These are phyloP conservation scores for Ataeniobius toweri DNA, from an alignment of 2,797 vertebrate species.

Conservation along the genomic window DNA sequence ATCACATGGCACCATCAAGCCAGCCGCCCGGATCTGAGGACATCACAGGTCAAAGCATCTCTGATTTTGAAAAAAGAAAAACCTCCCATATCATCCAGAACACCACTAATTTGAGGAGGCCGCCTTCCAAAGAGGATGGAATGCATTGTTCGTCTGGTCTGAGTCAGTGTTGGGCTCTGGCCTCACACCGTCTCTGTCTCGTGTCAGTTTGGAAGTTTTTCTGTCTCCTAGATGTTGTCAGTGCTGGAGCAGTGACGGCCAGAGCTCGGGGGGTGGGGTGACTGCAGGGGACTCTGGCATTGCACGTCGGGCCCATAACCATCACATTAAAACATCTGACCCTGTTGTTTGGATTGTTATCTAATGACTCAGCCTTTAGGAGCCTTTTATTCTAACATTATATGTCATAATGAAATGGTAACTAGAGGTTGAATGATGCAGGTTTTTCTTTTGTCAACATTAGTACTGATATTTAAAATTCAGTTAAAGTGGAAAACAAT, in stretches of 20 bases:
- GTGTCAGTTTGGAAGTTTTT: slow-evolving; percentile 53
- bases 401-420: slow-evolving; percentile 21
- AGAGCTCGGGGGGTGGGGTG: too few species aligned
- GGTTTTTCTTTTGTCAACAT: not conserved
- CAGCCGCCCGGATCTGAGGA: slow-evolving; percentile 48
- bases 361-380: slow-evolving; percentile 17
- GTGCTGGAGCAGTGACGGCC: not conserved
- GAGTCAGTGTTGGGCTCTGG: slow-evolving; percentile 61
- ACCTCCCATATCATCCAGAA: slow-evolving; percentile 41
- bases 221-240: slow-evolving; percentile 10
- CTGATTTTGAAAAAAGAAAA: slow-evolving; percentile 53
- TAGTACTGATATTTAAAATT: not conserved
- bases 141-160: slow-evolving; percentile 64
- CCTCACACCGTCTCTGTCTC: slow-evolving; percentile 27
- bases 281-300: slow-evolving; percentile 18
- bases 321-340: slow-evolving; percentile 8
- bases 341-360: slow-evolving; percentile 40
- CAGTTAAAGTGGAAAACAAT: not conserved
- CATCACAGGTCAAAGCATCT: slow-evolving; percentile 53
- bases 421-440: not conserved
- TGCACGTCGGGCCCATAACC: not conserved
- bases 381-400: slow-evolving; percentile 1
- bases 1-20: slow-evolving; percentile 52
- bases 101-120: slow-evolving; percentile 66
- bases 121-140: slow-evolving; percentile 51